Conservation (phyloP, 2,113 vertebrate genomes). For the Platysternon megacephalum region DNA sequence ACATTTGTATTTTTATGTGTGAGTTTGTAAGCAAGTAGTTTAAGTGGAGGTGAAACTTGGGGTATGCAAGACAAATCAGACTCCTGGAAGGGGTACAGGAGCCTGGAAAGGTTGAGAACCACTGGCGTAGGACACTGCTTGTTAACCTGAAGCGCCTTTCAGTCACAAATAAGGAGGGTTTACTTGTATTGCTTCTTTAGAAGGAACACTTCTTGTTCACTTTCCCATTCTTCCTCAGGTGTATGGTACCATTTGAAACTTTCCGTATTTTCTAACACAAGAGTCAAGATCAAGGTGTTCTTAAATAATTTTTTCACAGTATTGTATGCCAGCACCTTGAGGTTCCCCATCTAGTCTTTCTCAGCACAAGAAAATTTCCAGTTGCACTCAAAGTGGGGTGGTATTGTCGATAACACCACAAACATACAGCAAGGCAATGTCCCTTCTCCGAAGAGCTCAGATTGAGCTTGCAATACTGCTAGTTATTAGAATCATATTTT, state of each 20-base stretch:
- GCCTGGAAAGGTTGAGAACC: too few species aligned
- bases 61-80: too few species aligned
- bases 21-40: too few species aligned
- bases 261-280: background rate
- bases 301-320: background rate
- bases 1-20: too few species aligned
- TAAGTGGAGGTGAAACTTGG: too few species aligned
- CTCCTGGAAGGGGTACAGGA: too few species aligned
- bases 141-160: background rate
- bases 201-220: background rate
- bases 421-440: background rate
- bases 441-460: background rate
- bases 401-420: background rate
- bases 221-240: rapidly evolving
- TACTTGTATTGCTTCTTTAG: background rate
- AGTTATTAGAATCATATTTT: background rate
- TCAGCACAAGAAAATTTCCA: background rate
- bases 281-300: background rate
- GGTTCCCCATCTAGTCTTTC: background rate
- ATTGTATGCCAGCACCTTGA: rapidly evolving
- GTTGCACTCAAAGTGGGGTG: background rate
- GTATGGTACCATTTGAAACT: background rate
- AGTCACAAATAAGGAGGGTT: background rate
- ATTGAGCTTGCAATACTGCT: background rate
- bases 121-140: too few species aligned